Base-by-base conservation (phyloP, 2,888 invertebrate species). In the Noctuana brunneofusca region DNA sequence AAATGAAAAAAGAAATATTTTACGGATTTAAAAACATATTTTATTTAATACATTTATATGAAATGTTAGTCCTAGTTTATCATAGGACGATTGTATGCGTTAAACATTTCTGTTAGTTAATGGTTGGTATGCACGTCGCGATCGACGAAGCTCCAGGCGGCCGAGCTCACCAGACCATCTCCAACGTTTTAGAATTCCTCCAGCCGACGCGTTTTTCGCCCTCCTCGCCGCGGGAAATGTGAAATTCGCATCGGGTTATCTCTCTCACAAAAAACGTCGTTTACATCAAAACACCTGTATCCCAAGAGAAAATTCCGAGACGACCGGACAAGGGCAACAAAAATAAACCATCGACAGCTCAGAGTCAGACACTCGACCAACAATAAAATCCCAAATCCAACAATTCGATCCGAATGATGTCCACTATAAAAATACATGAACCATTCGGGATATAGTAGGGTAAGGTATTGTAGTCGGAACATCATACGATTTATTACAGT, bases 351-450 rank as follows among this genome's bases (percentile, higher is more conserved):
- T n/a, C n/a, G n/a, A n/a, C n/a, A n/a, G n/a, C n/a, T n/a, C n/a
- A n/a, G 6, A 30, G 18, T 24, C 38, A 14, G 22, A 60, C 53
- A 46, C 43, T 38, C 48, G 32, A 41, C 41, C 14, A 30, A 72
- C 73, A 72, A 75, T 81, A 79, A 83, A 81, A 79, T 70, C 68
- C 69, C 68, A 72, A 72, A 72, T 70, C 68, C 70, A 71, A 75
- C 83, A 80, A 82, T 82, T 78, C 75, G 76, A 80, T 81, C 82
- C 76, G 72, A 82, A 82, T 75, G 73, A 43, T 63, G 50, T 76
- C 70, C 71, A 75, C 78, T 75, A 74, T 83, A 83, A 84, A 84
- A 75, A 32, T 75, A 76, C 74, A 65, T 70, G 70, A 68, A 74
- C 66, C 73, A 68, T 74, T 76, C 73, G 71, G 68, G 72, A 75